Evolutionary conservation across 2,797 vertebrate genomes (phyloP), one percentile per base, ranked within the genome.

Genomic region (Coendou prehensilis): DNA sequence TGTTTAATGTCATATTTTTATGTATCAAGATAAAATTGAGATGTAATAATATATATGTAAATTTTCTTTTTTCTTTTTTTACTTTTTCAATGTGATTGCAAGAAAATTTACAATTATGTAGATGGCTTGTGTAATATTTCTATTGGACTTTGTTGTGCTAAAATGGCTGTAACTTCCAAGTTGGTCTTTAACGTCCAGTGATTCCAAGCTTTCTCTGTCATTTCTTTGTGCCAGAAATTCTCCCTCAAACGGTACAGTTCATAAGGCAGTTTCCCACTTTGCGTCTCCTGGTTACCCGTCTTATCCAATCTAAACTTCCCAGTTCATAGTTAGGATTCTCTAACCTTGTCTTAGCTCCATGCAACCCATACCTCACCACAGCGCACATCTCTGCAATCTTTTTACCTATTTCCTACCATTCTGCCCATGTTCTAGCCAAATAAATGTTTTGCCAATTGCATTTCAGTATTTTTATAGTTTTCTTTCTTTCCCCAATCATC

Each of bases 31-130:
- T 87, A 81, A 90, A 89, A 64, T 33, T 91, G 23, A 6, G 8
- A 64, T 82, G 33, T 47, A 73, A 63, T 87, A 63, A 91, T 33
- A 80, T 37, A 23, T 73, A 63, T 54, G 71, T 82, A 95, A 80
- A 88, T 26, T 89, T 94, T 54, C 9, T 56, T 57, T 82, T 54
- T 54, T 54, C 54, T 17, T 56, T 56, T 56, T 67, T 71, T 50
- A 47, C 11, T 71, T 86, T 93, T 92, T 75, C 15, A 75, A 23
- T 85, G 23, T 69, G 2, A 54, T 28, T n/a, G 10, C 18, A 30
- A 71, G 17, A 89, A 67, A 79, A 89, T 75, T 50, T 71, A 33
- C 5, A 64, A 73, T n/a, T 69, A 33, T 0, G 2, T 28, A 37
- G 15, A 2, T 54, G 87, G 2, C 37, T 71, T 75, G 8, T 4